Evolutionary conservation across 2,888 invertebrate species (phyloP), one percentile per base, ranked within the genome.

Genomic region (Himalopsyche japonica): DNA sequence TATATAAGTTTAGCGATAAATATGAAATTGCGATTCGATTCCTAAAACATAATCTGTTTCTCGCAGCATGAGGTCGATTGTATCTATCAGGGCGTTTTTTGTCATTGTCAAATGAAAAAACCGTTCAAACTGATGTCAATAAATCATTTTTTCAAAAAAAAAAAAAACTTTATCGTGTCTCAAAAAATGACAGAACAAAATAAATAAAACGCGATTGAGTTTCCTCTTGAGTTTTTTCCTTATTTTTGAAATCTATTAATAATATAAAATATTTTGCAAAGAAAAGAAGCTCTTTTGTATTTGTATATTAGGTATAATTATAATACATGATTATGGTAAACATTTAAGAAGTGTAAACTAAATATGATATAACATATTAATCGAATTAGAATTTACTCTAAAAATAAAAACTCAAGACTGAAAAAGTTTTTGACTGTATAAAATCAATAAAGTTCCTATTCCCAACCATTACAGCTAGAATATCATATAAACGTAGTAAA

Each of bases 71-170:
- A 47, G 64, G 34, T 78, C 79, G 82, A 82, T 82, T 82, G 34
- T 83, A 80, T 83, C 80, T 83, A 76, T 20, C 48, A 24, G 43
- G 79, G 79, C 64, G 64, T 80, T 79, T 80, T 83, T 79, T 79
- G 79, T 83, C 83, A 49, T 80, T 80, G 83, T 83, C 83, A 76
- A 83, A 80, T 70, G 64, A 79, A 79, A 79, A 80, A 79, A 80
- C 70, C 80, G 80, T 80, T 76, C 79, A 79, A 48, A 64, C 79
- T 70, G 76, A 79, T 80, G 79, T 83, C 83, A 48, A 76, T 80
- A 70, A 83, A 83, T 80, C 83, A 76, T 70, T 70, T 64, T 83
- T 77, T 77, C 76, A 49, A 76, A 82, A 57, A 57, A 18, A 57
- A 57, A 18, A 49, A 49, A 20, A 57, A n/a, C 70, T 57, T 57